These are phyloP conservation scores for Eulimnadia texana DNA, from an alignment of 1,140 invertebrate genomes.

Conservation along the genomic window DNA sequence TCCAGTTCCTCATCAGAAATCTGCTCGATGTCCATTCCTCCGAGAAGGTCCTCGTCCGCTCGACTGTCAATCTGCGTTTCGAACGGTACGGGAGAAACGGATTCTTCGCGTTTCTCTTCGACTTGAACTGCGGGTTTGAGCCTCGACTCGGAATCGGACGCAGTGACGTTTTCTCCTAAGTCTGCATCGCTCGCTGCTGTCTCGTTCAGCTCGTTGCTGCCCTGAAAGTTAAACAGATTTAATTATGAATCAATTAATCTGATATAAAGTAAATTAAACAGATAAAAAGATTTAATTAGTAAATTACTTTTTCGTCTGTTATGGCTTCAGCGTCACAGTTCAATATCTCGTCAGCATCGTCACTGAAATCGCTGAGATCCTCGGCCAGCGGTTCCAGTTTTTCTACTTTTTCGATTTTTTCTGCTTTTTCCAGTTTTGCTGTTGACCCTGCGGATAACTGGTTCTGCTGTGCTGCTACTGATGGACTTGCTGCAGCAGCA, in stretches of 20 bases:
- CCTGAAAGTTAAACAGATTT: too few relatives aligned
- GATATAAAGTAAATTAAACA: background rate
- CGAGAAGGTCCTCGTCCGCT: constrained; percentile 49
- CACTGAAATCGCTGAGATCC: constrained; percentile 69
- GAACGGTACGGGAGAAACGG: background rate
- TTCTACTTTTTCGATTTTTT: background rate
- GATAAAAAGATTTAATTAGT: background rate
- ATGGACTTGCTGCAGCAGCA: background rate
- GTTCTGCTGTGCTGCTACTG: constrained; percentile 37
- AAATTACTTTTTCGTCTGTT: background rate
- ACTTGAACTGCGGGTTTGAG: background rate
- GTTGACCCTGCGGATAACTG: too few relatives aligned
- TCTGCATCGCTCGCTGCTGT: background rate
- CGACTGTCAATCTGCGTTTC: constrained; percentile 5
- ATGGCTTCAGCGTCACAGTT: constrained; percentile 49
- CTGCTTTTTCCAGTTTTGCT: too few relatives aligned
- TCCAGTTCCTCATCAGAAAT: constrained; percentile 76
- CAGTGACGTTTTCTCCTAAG: background rate
- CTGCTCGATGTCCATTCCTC: constrained; percentile 71
- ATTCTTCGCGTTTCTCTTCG: background rate
- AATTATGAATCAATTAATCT: background rate
- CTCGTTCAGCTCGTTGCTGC: background rate
- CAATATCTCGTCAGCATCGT: constrained; percentile 69
- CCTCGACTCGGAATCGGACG: background rate
- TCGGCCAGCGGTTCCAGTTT: constrained; percentile 34